Evolutionary conservation across 2,113 vertebrate genomes (phyloP).

Genomic region (Melanocharis versteri): DNA sequence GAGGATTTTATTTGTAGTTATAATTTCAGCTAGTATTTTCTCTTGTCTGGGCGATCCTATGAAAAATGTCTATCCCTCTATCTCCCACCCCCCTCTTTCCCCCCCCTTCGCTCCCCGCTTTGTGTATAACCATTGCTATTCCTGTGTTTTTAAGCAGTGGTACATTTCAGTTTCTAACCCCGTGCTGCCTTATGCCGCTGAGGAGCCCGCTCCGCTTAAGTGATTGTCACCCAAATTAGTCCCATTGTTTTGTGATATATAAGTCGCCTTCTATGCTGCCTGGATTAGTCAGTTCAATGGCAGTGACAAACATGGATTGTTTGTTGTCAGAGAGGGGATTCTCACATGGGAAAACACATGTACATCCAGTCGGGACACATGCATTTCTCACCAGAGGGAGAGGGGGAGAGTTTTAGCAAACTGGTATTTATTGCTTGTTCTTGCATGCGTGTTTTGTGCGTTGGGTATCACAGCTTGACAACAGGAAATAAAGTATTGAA

Average conservation of each 20-base stretch:
- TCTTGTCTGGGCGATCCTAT: not conserved
- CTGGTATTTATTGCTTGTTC: slow-evolving; percentile 41
- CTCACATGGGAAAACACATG: slow-evolving; percentile 6
- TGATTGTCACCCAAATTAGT: slow-evolving; percentile 46
- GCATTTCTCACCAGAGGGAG: not conserved
- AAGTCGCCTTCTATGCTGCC: not conserved
- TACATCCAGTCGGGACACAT: not conserved
- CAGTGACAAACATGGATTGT: not conserved
- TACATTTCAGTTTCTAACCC: not conserved
- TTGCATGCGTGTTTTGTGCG: not conserved
- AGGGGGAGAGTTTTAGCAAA: not conserved
- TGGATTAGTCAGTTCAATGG: slow-evolving; percentile 30
- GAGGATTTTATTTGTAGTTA: not conserved
- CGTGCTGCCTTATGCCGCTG: not conserved
- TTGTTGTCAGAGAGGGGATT: not conserved
- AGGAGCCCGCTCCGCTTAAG: not conserved
- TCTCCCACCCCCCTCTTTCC: too few species aligned
- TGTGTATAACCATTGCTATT: not conserved
- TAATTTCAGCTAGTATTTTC: not conserved
- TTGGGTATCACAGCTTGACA: slow-evolving; percentile 1
- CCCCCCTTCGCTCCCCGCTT: too few species aligned
- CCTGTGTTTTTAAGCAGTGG: not conserved
- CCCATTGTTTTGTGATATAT: slow-evolving; percentile 16
- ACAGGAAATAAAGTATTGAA: slow-evolving; percentile 29
- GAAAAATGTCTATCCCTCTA: not conserved